Evolutionary conservation across 2,113 vertebrate species (phyloP), one percentile per base, ranked within the genome.

Genomic region (Chloropsis hardwickii): DNA sequence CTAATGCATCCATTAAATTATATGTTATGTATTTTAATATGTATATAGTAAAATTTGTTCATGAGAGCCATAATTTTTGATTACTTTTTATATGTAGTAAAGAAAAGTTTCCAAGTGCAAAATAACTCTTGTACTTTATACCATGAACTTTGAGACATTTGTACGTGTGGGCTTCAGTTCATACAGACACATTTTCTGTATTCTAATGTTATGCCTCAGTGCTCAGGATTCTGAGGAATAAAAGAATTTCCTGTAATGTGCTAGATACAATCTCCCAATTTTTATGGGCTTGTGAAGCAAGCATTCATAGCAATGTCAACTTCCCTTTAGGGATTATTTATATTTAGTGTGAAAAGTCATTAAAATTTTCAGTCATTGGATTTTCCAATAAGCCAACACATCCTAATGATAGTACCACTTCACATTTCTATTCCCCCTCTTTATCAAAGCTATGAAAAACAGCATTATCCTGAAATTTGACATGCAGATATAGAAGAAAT

Each of bases 301-400:
- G 78, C 35, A 81, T 85, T 93, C 62, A 61, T 28, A 72, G 80
- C 72, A 90, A 92, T 2, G 13, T 57, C 87, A 92, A 27, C 42
- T 80, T 90, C 77, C 81, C 93, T 93, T 96, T 90, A 88, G 91
- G 90, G 89, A 94, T 87, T 94, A 95, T 95, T 96, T 94, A 88
- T 95, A 94, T 95, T 96, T 94, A 92, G 94, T 93, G 61, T 90
- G 89, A 94, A 96, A 96, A 96, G 93, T 95, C 95, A 96, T 96
- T 96, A 97, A 95, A 93, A 92, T 94, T 90, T 92, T 91, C 78
- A 94, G 78, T 92, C 89, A 85, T 66, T 94, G 81, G 42, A 51
- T 95, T 92, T 95, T 96, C 78, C 83, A 95, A 40, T 86, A 95
- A 95, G 62, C 56, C 58, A 93, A 85, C 70, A 87, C 73, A 96